These are phyloP conservation scores for Ophioderma brevispina DNA, from an alignment of 35 echinoderm and acorn worm genomes.

Conservation along the genomic window DNA sequence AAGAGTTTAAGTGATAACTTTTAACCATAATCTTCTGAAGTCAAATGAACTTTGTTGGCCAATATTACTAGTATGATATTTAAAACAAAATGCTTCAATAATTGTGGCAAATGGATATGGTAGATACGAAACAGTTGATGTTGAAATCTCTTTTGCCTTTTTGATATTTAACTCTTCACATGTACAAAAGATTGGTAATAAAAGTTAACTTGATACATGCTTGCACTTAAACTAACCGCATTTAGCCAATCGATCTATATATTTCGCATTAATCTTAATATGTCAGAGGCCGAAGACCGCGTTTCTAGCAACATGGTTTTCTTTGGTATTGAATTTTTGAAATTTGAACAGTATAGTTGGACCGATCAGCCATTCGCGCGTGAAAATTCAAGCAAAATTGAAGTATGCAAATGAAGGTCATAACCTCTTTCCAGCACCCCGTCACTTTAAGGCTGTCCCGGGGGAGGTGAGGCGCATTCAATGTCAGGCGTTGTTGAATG, in stretches of 20 bases:
- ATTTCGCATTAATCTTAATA: neutral
- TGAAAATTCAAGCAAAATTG: conserved; percentile 9
- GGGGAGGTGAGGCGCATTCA: neutral
- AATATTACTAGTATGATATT: too few species aligned
- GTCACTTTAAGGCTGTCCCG: neutral
- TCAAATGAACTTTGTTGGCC: too few species aligned
- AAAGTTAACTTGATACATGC: too few species aligned
- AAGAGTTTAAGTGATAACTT: too few species aligned
- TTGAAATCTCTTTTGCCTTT: too few species aligned
- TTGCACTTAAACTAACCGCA: neutral
- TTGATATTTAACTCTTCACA: too few species aligned
- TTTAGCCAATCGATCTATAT: neutral
- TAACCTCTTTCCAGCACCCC: neutral
- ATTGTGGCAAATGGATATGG: too few species aligned
- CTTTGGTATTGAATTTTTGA: neutral
- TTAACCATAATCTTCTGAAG: too few species aligned
- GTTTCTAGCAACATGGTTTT: neutral
- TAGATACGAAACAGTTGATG: too few species aligned
- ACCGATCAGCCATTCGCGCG: neutral
- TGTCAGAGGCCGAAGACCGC: neutral
- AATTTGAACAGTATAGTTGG: neutral
- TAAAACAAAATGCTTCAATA: too few species aligned
- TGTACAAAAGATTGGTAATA: too few species aligned
- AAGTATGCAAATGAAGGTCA: conserved; percentile 10
- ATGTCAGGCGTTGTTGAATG: neutral